Evolutionary conservation across 2,113 vertebrate genomes (phyloP), one percentile per base, ranked within the genome.

Genomic region (Alethe castanea): DNA sequence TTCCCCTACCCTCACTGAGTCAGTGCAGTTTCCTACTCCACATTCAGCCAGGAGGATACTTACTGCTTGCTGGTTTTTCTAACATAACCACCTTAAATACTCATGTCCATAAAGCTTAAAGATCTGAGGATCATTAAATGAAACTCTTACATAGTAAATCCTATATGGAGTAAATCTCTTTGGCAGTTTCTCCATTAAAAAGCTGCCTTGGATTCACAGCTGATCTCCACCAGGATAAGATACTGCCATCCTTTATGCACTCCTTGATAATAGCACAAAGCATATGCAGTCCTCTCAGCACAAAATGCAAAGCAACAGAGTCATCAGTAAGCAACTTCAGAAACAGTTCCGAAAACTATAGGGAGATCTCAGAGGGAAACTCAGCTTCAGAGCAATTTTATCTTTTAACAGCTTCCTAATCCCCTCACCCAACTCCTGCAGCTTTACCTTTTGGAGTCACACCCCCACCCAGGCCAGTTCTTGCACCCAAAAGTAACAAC

Each of bases 401-500:
- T 96, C 95, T 92, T 67, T 93, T 94, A 96, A 96, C 88, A 94
- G 94, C 74, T 95, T 94, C 73, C 67, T 96, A 96, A 96, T 96
- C 92, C 84, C 85, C 65, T 72, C 84, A 84, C 59, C 65, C 25
- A 1, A 61, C 40, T 96, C 88, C 60, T 33, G 44, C 53, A 87
- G 94, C 72, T 91, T 91, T 94, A 91, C 84, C 89, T 92, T 82
- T 82, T 20, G 81, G 52, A 38, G 31, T 33, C 53, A 44, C 23
- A 48, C 33, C 48, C 76, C 53, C 33, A 61, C 35, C 38, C 64
- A 47, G 3, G 18, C 23, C 52, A 77, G 60, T 42, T 64, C 71
- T 73, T 52, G 81, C 76, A 86, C 82, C 44, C 57, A 81, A 81
- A 80, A 91, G 47, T 70, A 90, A 89, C 73, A 65, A 48, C 59